These are phyloP conservation scores for Pyrocephalus nanus DNA, from an alignment of 2,797 vertebrate genomes.

Conservation along the genomic window DNA sequence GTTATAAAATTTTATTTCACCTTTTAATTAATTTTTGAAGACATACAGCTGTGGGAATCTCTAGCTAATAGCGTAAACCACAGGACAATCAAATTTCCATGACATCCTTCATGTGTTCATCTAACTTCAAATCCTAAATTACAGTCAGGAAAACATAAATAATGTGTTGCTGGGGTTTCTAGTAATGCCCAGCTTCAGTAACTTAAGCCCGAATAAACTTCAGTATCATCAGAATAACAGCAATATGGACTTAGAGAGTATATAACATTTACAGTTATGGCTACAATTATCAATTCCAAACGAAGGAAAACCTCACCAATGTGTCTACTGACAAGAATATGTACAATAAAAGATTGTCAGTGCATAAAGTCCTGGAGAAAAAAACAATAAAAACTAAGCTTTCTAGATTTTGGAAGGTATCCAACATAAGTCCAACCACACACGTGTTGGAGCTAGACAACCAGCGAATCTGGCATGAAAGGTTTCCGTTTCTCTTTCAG, in stretches of 20 bases:
- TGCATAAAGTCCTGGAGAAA: neutral
- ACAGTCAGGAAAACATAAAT: neutral
- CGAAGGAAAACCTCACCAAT: neutral
- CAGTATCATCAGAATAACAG: neutral
- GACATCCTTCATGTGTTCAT: rapidly evolving
- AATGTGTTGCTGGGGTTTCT: neutral
- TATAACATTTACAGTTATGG: neutral
- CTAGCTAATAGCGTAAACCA: neutral
- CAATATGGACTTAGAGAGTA: rapidly evolving
- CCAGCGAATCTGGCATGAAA: neutral
- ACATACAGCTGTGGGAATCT: neutral
- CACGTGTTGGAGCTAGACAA: neutral
- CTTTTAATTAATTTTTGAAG: neutral
- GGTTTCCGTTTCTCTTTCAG: neutral
- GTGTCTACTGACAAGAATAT: neutral
- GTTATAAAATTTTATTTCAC: neutral
- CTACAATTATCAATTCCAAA: neutral
- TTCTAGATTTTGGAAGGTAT: neutral
- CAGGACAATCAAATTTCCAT: neutral
- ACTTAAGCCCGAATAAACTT: neutral
- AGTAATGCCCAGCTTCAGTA: neutral
- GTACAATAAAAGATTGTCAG: neutral
- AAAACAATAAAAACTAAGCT: neutral
- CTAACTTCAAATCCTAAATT: neutral
- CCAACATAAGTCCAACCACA: neutral